Evolutionary conservation across 2,113 vertebrate genomes (phyloP).

Genomic region (Pyrgilauda ruficollis): DNA sequence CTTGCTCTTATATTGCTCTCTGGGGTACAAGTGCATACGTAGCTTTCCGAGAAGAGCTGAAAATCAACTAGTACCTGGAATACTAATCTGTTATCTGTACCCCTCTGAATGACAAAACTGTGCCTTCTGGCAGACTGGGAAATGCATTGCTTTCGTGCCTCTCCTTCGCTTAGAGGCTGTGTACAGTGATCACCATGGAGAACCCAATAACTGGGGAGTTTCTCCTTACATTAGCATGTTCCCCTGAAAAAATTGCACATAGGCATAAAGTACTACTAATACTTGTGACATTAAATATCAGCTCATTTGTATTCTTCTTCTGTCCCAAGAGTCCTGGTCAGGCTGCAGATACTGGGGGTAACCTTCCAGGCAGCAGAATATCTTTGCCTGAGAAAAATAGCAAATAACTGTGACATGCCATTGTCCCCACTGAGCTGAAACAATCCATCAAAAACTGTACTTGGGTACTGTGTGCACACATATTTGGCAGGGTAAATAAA

Average conservation of each 20-base stretch:
- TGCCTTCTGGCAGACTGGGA: neutral
- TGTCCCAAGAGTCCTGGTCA: neutral
- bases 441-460: neutral
- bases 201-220: fast-evolving
- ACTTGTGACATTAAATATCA: neutral
- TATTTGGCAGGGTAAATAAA: slow-evolving; percentile 30
- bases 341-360: neutral
- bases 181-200: neutral
- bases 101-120: slow-evolving; percentile 23
- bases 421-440: neutral
- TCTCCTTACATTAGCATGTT: neutral
- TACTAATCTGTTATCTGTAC: slow-evolving; percentile 33
- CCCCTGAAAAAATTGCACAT: neutral
- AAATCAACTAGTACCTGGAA: slow-evolving; percentile 48
- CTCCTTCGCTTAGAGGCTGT: neutral
- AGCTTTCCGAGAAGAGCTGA: slow-evolving; percentile 56
- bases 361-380: neutral
- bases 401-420: neutral
- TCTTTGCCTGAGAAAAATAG: neutral
- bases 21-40: slow-evolving; percentile 12
- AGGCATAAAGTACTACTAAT: neutral
- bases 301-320: neutral
- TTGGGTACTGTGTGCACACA: neutral
- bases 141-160: neutral
- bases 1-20: slow-evolving; percentile 49